phyloP scores from a whole-genome alignment of 2,888 invertebrate genomes.

The Lymantria monacha region DNA sequence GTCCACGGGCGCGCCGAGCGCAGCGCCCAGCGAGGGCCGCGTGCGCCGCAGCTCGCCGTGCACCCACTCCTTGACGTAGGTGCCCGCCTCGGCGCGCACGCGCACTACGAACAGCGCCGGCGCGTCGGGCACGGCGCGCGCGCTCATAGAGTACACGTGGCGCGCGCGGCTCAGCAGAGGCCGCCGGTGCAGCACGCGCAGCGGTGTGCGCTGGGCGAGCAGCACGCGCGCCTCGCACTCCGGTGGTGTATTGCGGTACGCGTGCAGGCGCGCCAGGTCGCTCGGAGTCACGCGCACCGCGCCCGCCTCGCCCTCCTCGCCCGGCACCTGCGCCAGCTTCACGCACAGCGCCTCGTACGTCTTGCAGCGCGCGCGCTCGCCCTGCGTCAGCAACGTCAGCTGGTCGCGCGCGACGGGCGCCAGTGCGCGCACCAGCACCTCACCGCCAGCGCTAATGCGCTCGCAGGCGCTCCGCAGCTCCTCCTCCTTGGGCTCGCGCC shows the following conservation, averaged over 20 bases:
- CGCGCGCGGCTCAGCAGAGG: constrained; percentile 87
- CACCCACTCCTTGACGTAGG: constrained; percentile 98
- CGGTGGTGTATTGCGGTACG: constrained; percentile 45
- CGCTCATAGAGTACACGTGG: constrained; percentile 83
- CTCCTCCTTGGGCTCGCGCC: constrained; percentile 37
- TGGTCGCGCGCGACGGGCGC: constrained; percentile 79
- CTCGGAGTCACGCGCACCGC: constrained; percentile 59
- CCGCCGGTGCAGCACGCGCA: constrained; percentile 94
- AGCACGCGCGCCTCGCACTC: constrained; percentile 68
- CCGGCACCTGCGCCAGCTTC: constrained; percentile 47
- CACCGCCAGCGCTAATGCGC: constrained; percentile 42
- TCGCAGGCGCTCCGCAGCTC: constrained; percentile 50
- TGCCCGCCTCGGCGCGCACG: constrained; percentile 93
- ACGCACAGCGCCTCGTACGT: constrained; percentile 92
- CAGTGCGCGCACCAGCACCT: constrained; percentile 45
- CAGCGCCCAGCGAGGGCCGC: constrained; percentile 86
- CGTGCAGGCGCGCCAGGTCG: constrained; percentile 75
- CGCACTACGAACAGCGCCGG: constrained; percentile 84
- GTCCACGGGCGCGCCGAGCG: constrained; percentile 88
- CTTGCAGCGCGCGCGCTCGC: constrained; percentile 94
- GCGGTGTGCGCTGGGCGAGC: constrained; percentile 92
- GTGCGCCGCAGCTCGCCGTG: constrained; percentile 98
- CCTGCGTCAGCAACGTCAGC: constrained; percentile 87
- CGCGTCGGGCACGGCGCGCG: constrained; percentile 72
- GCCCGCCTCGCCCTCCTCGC: not conserved